phyloP scores from a whole-genome alignment of 2,888 invertebrate species.

The Gibbula magus region DNA sequence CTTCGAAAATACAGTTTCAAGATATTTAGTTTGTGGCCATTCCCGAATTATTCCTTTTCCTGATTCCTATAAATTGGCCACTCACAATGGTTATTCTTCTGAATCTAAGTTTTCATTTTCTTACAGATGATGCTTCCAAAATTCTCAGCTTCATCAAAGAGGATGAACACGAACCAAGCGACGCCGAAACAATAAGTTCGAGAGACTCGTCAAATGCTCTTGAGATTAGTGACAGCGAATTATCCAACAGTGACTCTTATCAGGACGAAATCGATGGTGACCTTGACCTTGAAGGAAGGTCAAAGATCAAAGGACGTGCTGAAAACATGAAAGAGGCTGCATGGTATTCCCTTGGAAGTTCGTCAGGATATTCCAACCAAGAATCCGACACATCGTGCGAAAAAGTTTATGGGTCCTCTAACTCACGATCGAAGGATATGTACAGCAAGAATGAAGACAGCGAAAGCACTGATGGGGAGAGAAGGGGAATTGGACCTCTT shows the following conservation, averaged over 20 bases:
- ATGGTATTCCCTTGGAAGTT: background rate
- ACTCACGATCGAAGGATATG: background rate
- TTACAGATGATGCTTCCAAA: conserved; percentile 6
- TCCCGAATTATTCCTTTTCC: too few relatives aligned
- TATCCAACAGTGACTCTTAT: background rate
- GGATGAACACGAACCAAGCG: conserved; percentile 36
- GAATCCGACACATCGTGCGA: background rate
- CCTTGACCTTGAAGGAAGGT: background rate
- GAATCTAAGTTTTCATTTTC: background rate
- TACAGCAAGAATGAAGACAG: background rate
- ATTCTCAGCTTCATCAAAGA: background rate
- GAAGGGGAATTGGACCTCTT: background rate
- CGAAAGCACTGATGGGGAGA: background rate
- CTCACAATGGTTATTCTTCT: too few relatives aligned
- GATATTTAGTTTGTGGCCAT: too few relatives aligned
- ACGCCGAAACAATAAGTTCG: conserved; percentile 36
- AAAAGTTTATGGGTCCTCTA: background rate
- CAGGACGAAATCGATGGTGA: background rate
- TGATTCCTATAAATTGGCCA: too few relatives aligned
- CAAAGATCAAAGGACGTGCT: background rate
- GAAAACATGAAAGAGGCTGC: background rate
- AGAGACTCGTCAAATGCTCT: background rate
- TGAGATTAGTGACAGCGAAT: background rate
- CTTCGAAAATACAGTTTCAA: too few relatives aligned
- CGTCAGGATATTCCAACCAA: background rate